phyloP scores from a whole-genome alignment of 2,888 invertebrate genomes.

The Onthophagus sagittarius region DNA sequence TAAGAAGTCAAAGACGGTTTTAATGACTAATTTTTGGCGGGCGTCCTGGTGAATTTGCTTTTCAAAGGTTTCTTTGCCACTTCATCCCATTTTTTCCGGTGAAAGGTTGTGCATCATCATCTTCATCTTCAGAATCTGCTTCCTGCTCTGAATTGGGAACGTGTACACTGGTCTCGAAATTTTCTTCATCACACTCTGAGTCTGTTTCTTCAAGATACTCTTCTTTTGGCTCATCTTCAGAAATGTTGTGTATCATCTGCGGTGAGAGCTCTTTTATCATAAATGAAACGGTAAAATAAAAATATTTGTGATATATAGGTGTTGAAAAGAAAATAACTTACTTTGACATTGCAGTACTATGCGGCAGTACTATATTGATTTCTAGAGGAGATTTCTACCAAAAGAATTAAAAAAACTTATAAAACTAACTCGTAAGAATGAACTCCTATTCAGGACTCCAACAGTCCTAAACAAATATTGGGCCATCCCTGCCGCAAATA shows the following conservation, averaged over 20 bases:
- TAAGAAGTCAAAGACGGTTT: too few relatives aligned
- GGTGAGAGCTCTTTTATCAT: background rate
- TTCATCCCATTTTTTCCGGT: background rate
- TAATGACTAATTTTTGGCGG: too few relatives aligned
- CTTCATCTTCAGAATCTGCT: background rate
- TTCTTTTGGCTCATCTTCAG: background rate
- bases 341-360: background rate
- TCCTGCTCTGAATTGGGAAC: background rate
- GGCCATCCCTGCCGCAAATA: background rate
- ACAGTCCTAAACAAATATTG: background rate
- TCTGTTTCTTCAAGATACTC: conserved; percentile 1
- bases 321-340: background rate
- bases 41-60: too few relatives aligned
- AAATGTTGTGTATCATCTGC: background rate
- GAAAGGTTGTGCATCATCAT: background rate
- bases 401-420: background rate
- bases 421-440: background rate
- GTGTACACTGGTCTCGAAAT: background rate
- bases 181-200: background rate
- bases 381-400: too few relatives aligned
- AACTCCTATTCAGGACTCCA: background rate
- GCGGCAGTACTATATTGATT: background rate
- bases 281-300: background rate
- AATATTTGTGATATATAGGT: background rate
- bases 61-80: too few relatives aligned